Evolutionary conservation across 2,888 invertebrate species (phyloP).

Genomic region (Crematogaster levior): DNA sequence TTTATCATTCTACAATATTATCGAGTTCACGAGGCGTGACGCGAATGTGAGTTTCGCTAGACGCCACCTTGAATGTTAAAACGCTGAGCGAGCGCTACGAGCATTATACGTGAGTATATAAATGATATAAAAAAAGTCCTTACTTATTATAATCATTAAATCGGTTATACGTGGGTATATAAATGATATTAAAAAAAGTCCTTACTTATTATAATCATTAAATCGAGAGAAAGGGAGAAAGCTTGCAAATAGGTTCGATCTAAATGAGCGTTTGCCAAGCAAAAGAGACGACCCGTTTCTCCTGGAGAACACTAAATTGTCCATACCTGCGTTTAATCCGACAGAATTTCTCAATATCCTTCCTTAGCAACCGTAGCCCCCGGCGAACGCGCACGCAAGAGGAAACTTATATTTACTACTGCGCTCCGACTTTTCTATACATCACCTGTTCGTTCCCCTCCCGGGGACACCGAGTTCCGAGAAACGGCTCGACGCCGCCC

Average conservation of each 20-base stretch:
- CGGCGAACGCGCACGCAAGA: not conserved
- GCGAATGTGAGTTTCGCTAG: not conserved
- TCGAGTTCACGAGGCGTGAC: not conserved
- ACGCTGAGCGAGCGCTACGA: not conserved
- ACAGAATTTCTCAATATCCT: not conserved
- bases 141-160: no score
- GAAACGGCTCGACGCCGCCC: constrained; percentile 1
- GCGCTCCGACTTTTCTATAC: not conserved
- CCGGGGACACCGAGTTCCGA: not conserved
- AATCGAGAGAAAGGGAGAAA: not conserved
- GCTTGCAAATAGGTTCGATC: not conserved
- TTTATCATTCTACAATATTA: not conserved
- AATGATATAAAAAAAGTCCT: no score
- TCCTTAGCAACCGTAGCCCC: not conserved
- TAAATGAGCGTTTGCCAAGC: not conserved
- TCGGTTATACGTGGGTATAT: no score
- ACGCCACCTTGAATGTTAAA: constrained; percentile 1
- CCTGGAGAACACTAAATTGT: not conserved
- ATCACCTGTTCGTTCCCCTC: constrained; percentile 3
- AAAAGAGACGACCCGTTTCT: not conserved
- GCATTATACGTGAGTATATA: no score
- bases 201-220: not conserved
- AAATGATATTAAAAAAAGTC: no score
- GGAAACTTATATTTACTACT: not conserved
- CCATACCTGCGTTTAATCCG: not conserved